Percentiles rank a stretch among this genome's conserved stretches.
These are phyloP conservation scores for Caiman crocodilus DNA, from an alignment of 2,797 vertebrate genomes.

Conservation along the genomic window DNA sequence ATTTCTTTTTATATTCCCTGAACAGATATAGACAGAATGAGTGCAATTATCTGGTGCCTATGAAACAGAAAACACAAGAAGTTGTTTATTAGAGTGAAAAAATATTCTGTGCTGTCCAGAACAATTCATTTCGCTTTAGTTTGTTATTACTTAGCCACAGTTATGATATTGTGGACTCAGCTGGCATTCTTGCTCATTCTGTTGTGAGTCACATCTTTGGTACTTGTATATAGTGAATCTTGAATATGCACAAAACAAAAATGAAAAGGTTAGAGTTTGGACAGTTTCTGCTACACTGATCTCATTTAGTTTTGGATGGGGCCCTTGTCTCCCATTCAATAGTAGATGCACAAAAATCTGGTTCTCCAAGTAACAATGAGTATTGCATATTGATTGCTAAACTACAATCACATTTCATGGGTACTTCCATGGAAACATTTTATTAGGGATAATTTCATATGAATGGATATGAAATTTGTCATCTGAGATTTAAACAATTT, in stretches of 20 bases:
- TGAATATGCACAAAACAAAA: not conserved
- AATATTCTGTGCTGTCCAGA: not conserved
- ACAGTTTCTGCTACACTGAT: not conserved
- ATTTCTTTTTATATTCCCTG: slow-evolving; percentile 45
- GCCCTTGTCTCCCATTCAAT: slow-evolving; percentile 10
- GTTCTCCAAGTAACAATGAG: slow-evolving; percentile 42
- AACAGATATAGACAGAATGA: slow-evolving; percentile 63
- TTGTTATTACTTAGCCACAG: not conserved
- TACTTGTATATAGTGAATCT: not conserved
- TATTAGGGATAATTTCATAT: not conserved
- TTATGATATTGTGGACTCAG: not conserved
- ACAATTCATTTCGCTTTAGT: not conserved
- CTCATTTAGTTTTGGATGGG: slow-evolving; percentile 30
- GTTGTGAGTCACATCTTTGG: slow-evolving; percentile 28
- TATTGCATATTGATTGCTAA: slow-evolving; percentile 51
- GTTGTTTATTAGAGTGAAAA: slow-evolving; percentile 20
- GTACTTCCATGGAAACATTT: not conserved
- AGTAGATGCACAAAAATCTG: not conserved
- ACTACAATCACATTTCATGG: not conserved
- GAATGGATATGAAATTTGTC: not conserved
- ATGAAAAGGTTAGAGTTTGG: not conserved
- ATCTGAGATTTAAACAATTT: not conserved
- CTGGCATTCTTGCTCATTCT: slow-evolving; percentile 26
- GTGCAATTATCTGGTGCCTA: not conserved
- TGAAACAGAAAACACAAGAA: not conserved